Evolutionary conservation across 1,140 invertebrate genomes (phyloP), one percentile per base, ranked within the genome.

Genomic region (Apis florea): DNA sequence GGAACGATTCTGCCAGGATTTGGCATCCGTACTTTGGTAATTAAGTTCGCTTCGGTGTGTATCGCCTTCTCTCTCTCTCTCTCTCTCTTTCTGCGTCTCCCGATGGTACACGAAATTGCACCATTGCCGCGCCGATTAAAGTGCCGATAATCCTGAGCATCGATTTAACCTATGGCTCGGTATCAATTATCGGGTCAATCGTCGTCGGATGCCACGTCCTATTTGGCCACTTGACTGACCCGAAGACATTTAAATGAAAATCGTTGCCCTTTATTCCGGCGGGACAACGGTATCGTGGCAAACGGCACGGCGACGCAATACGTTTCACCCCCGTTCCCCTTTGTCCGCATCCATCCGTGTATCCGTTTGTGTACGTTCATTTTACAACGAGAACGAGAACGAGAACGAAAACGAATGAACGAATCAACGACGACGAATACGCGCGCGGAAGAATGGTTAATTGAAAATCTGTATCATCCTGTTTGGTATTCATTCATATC

Each of bases 401-500:
- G 49, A 19, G 6, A 40, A 40, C 31, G 31, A 40, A 40, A 40
- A 47, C 51, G 66, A 47, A 24, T 12, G 26, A 24, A 61, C 11
- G 21, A 68, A 67, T n/a, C 51, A 49, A 68, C 26, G 61, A 19
- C 40, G 63, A 69, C 13, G 31, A 47, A 79, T 24, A 56, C 70
- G 66, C 31, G n/a, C 19, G 17, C 4, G 61, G 72, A 77, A 66
- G 61, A 66, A 47, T 54, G 78, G 85, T 85, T 85, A 80, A 85
- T 85, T 67, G 76, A 85, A 84, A 85, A 84, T 66, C 78, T 68
- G 64, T 72, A 79, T 75, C 40, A 61, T 68, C 54, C 82, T 80
- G 61, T 83, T 83, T 58, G 73, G 73, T 87, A 85, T 87, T 87
- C 85, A 83, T 83, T 83, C 85, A 73, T 72, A 87, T 83, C 74